phyloP scores from a whole-genome alignment of 2,888 invertebrate genomes.

The Achlya flavicornis region DNA sequence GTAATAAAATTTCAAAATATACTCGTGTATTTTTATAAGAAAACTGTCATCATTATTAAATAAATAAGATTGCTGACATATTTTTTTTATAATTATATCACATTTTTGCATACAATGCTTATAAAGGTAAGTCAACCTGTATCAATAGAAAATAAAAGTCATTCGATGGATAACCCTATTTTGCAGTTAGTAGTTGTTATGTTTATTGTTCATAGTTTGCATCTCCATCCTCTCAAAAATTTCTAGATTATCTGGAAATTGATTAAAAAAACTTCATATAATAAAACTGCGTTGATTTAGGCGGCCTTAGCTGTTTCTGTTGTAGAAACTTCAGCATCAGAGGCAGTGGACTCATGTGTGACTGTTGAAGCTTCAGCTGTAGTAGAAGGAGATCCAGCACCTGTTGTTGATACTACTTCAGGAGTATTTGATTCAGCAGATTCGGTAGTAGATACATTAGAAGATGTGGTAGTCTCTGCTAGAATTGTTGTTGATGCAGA shows the following conservation, averaged over 20 bases:
- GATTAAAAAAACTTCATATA: background rate
- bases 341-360: constrained; percentile 7
- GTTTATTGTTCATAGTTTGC: background rate
- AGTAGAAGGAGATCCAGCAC: constrained; percentile 17
- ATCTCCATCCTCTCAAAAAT: background rate
- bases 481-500: constrained; percentile 11
- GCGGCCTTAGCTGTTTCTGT: constrained; percentile 34
- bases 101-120: constrained; percentile 19
- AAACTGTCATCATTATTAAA: constrained; percentile 1
- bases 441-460: constrained; percentile 13
- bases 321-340: constrained; percentile 27
- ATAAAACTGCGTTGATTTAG: constrained; percentile 18
- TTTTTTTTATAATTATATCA: constrained; percentile 13
- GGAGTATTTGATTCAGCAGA: constrained; percentile 19
- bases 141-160: background rate
- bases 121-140: constrained; percentile 16
- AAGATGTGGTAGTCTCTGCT: constrained; percentile 18
- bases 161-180: background rate
- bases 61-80: background rate
- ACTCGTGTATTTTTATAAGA: background rate
- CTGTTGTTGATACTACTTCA: constrained; percentile 20
- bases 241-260: background rate
- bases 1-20: background rate
- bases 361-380: constrained; percentile 20
- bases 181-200: background rate